Base-by-base conservation (phyloP, 2,888 invertebrate species). In the Cryptophagus acutangulus region DNA sequence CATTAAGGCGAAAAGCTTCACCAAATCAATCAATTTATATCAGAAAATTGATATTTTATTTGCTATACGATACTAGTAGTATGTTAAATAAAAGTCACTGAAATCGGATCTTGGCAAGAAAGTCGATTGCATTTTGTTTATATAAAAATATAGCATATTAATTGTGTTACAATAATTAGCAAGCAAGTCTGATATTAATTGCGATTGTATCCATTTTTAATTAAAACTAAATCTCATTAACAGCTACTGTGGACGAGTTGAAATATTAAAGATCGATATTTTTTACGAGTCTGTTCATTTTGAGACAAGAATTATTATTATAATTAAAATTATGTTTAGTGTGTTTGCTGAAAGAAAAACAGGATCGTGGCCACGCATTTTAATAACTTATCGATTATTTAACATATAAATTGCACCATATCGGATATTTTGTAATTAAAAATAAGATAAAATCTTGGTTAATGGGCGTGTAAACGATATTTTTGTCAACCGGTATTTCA, bases 341-440 rank as follows among this genome's bases (percentile, higher is more conserved):
- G 30, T 52, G 54, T 54, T 57, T 49, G 48, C 48, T 44, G 45
- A 46, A 49, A 47, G 43, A 46, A 49, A 52, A 49, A 49, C 46
- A 48, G 48, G 50, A 46, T 50, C 60, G 58, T 59, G 56, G 54
- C 47, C 48, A 45, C 49, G 58, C 58, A 60, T 60, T 58, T 59
- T 60, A 60, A 60, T 59, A 55, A 53, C 56, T 51, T 45, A 57
- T 58, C 55, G 58, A 59, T 59, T 55, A 56, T 52, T 56, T 53
- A 54, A 52, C 55, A 56, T 58, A 54, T 57, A 55, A 57, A 57
- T 55, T 58, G 54, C 51, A 41, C 41, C 30, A 20, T 20, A 34
- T 38, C 44, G 50, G 50, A 48, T 51, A 52, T 49, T 54, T 51
- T 47, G 51, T 55, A 57, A 56, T 57, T 55, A 57, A 58, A 57